Evolutionary conservation across 2,797 vertebrate species (phyloP).

Genomic region (Anguilla pacifica): DNA sequence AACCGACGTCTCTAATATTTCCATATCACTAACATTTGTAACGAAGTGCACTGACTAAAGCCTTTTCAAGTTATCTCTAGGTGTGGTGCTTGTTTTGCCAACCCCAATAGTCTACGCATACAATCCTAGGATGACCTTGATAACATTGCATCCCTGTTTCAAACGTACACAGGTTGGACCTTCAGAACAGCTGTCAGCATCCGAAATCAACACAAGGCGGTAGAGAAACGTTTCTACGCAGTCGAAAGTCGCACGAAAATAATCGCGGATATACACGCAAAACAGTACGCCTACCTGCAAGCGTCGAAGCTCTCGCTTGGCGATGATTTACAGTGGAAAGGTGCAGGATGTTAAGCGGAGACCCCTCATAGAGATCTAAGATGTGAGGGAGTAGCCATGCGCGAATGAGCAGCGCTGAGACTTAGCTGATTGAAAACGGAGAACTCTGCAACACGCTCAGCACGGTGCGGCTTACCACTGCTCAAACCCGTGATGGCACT

Average conservation of each 20-base stretch:
- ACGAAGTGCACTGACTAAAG: background rate
- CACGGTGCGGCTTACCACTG: background rate
- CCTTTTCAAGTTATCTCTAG: background rate
- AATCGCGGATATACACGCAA: slow-evolving; percentile 15
- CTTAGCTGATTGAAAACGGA: slow-evolving; percentile 24
- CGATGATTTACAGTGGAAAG: slow-evolving; percentile 38
- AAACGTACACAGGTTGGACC: slow-evolving; percentile 4
- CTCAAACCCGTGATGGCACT: background rate
- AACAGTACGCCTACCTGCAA: slow-evolving; percentile 47
- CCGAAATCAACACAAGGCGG: background rate
- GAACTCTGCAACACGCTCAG: slow-evolving; percentile 17
- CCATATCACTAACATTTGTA: background rate
- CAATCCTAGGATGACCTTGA: slow-evolving; percentile 44
- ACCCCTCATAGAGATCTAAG: slow-evolving; percentile 41
- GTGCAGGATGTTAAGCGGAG: slow-evolving; percentile 42
- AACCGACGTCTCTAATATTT: slow-evolving; percentile 15
- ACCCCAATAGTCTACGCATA: background rate
- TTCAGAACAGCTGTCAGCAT: background rate
- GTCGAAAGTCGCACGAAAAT: background rate
- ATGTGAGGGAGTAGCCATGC: slow-evolving; percentile 44
- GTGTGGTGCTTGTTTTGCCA: slow-evolving; percentile 16
- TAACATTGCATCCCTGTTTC: slow-evolving; percentile 33
- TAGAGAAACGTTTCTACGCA: background rate
- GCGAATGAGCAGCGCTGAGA: slow-evolving; percentile 33
- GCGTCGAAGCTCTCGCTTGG: slow-evolving; percentile 34